A percentile compares a stretch with the other conserved stretches of the same genome.
Evolutionary conservation across 1,140 invertebrate genomes (phyloP).

Genomic region (Hycleus cichorii): DNA sequence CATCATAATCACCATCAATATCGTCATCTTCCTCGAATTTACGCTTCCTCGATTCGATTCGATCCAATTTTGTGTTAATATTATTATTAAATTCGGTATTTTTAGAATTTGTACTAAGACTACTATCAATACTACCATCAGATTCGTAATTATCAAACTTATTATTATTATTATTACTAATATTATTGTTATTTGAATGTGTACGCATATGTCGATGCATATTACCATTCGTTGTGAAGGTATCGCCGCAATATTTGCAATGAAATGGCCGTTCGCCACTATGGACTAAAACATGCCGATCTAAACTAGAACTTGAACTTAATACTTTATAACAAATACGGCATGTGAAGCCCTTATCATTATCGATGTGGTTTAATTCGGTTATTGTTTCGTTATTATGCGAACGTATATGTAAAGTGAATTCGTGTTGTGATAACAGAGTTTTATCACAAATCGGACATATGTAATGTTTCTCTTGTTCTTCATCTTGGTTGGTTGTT

Average conservation of each 20-base stretch:
- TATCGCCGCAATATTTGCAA: constrained; percentile 69
- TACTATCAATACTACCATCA: constrained; percentile 41
- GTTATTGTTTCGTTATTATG: constrained; percentile 49
- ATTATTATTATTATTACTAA: too few species aligned
- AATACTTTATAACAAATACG: constrained; percentile 51
- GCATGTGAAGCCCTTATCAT: constrained; percentile 47
- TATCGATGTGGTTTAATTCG: constrained; percentile 29
- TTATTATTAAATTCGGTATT: constrained; percentile 42
- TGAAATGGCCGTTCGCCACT: constrained; percentile 68
- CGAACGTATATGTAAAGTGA: constrained; percentile 61
- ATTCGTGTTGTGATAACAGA: constrained; percentile 53
- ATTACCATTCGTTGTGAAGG: constrained; percentile 83
- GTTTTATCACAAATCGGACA: constrained; percentile 59
- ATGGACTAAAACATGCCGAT: constrained; percentile 68
- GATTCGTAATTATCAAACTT: constrained; percentile 38
- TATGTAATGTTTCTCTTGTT: constrained; percentile 40
- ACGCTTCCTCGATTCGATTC: constrained; percentile 27
- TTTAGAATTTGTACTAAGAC: constrained; percentile 32
- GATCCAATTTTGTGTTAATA: constrained; percentile 14
- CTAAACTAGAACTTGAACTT: constrained; percentile 69
- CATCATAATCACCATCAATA: constrained; percentile 24
- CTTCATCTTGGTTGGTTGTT: constrained; percentile 21
- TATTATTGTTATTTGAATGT: constrained; percentile 45
- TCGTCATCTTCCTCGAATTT: constrained; percentile 27
- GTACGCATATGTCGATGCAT: constrained; percentile 80